Evolutionary conservation across 2,797 vertebrate genomes (phyloP).

Genomic region (Crocodylus rhombifer): DNA sequence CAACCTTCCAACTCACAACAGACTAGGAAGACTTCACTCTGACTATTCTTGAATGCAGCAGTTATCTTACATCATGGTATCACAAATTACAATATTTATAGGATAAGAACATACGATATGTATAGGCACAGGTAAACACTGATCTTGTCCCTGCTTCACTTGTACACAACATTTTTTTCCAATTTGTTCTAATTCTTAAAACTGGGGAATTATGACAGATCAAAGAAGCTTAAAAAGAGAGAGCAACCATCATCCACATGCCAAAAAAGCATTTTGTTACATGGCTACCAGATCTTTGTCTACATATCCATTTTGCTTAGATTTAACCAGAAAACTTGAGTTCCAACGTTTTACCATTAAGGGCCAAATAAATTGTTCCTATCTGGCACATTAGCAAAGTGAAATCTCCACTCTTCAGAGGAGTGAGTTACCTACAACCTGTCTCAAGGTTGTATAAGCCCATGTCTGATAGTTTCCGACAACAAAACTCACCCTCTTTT

Average conservation of each 20-base stretch:
- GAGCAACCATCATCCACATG: background rate
- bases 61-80: background rate
- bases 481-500: background rate
- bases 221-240: background rate
- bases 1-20: background rate
- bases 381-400: background rate
- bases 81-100: background rate
- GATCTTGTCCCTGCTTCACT: background rate
- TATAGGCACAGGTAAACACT: background rate
- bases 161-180: background rate
- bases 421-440: background rate
- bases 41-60: background rate
- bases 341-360: background rate
- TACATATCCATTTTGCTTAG: background rate
- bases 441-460: background rate
- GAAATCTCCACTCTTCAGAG: background rate
- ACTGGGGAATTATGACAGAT: background rate
- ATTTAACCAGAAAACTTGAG: background rate
- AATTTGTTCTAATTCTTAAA: background rate
- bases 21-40: background rate
- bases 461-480: too few relatives aligned
- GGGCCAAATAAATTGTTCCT: background rate
- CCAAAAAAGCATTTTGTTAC: background rate
- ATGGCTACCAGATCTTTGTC: background rate
- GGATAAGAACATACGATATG: background rate